A percentile compares a stretch with the other conserved stretches of the same genome.
phyloP scores from a whole-genome alignment of 2,113 vertebrate genomes.

The Euleptes europaea region DNA sequence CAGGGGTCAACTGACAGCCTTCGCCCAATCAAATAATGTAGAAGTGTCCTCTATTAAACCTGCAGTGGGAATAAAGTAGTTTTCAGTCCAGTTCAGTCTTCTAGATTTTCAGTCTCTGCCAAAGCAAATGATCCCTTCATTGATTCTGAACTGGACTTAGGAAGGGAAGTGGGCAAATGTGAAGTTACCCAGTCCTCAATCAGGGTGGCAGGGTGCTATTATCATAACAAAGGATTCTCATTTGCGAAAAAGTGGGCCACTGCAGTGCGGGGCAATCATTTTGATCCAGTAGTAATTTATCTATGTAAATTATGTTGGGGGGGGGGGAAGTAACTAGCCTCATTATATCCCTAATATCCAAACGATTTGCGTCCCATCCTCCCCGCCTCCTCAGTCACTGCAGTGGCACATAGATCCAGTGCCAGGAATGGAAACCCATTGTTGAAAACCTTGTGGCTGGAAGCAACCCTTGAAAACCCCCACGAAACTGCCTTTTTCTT shows the following conservation, averaged over 20 bases:
- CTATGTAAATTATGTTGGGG: no score
- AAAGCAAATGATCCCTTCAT: background rate
- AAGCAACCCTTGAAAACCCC: background rate
- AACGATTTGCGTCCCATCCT: no score
- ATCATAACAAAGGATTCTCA: background rate
- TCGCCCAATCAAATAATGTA: background rate
- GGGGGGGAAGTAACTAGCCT: no score
- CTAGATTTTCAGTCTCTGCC: background rate
- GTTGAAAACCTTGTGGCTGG: background rate
- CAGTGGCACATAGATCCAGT: background rate
- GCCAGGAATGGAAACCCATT: background rate
- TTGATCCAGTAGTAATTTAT: no score
- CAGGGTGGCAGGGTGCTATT: no score
- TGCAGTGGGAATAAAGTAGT: background rate
- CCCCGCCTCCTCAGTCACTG: background rate
- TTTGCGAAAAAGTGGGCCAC: background rate
- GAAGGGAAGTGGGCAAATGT: background rate
- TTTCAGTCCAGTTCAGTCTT: background rate
- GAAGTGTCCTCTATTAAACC: background rate
- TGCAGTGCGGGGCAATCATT: background rate
- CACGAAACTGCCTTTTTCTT: background rate
- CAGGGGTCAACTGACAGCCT: background rate
- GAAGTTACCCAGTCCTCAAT: background rate
- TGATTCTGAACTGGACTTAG: background rate
- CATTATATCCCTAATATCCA: background rate